Percentiles rank a stretch among this genome's conserved stretches.
Conservation (phyloP, 2,113 vertebrate species). For the Gopherus flavomarginatus region DNA sequence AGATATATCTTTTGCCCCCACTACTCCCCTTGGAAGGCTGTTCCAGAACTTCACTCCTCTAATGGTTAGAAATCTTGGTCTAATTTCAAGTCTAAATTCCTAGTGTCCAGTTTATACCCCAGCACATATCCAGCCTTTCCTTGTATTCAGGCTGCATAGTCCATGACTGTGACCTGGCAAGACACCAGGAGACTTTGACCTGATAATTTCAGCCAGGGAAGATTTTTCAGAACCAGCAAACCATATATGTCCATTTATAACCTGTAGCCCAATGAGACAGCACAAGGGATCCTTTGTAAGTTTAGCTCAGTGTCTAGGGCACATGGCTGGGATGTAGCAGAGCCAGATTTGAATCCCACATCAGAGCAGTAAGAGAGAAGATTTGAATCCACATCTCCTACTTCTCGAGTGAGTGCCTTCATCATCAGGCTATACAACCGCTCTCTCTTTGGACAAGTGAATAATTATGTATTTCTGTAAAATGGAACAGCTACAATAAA, state of each 20-base stretch:
- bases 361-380: not conserved
- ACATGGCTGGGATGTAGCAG: not conserved
- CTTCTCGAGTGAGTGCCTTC: not conserved
- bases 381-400: not conserved
- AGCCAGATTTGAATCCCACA: not conserved
- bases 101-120: no score
- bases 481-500: not conserved
- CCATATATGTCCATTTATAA: not conserved
- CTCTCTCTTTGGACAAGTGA: not conserved
- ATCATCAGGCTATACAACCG: not conserved
- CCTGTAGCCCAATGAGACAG: not conserved
- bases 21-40: no score
- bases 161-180: not conserved
- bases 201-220: not conserved
- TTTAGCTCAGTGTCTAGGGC: not conserved
- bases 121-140: not conserved
- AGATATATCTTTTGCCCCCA: no score
- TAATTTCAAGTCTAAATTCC: no score
- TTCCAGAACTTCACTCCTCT: no score
- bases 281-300: not conserved
- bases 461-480: not conserved
- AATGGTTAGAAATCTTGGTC: no score
- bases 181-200: not conserved
- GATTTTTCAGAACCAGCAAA: not conserved
- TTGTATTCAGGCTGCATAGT: not conserved